Conservation (phyloP, 2,888 invertebrate genomes). For the Caenorhabditis zanzibari region DNA sequence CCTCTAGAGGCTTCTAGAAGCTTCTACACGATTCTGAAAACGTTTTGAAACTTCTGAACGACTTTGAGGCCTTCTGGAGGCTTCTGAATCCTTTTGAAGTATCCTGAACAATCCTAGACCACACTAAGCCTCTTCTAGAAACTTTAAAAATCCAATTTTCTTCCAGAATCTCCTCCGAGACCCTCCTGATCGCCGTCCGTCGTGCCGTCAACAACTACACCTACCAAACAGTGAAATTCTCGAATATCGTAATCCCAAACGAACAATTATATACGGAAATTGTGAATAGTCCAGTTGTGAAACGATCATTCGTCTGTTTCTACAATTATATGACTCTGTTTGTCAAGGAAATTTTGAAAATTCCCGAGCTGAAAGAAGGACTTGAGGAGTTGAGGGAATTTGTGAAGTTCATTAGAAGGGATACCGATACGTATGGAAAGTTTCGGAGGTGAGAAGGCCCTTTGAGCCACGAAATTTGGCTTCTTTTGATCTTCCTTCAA, state of each 20-base stretch:
- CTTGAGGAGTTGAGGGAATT: conserved; percentile 14
- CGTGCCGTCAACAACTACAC: conserved; percentile 41
- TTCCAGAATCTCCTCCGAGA: conserved; percentile 33
- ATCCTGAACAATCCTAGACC: too few relatives aligned
- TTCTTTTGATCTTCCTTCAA: too few relatives aligned
- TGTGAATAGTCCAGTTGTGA: neutral
- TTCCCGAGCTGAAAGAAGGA: conserved; percentile 19
- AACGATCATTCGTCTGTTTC: conserved; percentile 44
- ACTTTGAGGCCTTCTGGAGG: too few relatives aligned
- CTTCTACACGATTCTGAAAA: too few relatives aligned
- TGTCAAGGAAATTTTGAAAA: conserved; percentile 4
- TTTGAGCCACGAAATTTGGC: too few relatives aligned
- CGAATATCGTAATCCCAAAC: conserved; percentile 19
- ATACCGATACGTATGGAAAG: conserved; percentile 34
- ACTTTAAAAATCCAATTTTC: neutral
- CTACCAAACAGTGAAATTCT: conserved; percentile 39
- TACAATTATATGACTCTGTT: conserved; percentile 30
- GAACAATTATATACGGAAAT: conserved; percentile 1
- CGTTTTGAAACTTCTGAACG: too few relatives aligned
- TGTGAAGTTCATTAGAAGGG: neutral
- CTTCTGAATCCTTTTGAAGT: too few relatives aligned
- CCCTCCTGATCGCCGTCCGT: conserved; percentile 25
- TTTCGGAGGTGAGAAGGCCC: conserved; percentile 33
- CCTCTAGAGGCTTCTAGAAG: too few relatives aligned
- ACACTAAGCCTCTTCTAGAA: too few relatives aligned